phyloP scores from a whole-genome alignment of 2,113 vertebrate genomes.

The Mesoclemmys tuberculata region DNA sequence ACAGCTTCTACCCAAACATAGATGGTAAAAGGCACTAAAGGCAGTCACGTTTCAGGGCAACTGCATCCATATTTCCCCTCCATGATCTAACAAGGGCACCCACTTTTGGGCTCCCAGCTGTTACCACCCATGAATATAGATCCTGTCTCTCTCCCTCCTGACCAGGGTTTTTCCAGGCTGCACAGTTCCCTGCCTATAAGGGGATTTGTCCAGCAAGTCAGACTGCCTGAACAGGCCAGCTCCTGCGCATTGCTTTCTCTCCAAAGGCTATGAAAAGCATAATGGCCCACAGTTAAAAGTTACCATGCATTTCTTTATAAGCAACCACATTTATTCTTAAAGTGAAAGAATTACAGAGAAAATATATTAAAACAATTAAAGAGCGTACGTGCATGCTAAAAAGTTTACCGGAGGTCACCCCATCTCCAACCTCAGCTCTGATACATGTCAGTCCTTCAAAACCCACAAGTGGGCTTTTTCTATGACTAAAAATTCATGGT shows the following conservation, averaged over 20 bases:
- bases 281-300: background rate
- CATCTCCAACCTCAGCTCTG: background rate
- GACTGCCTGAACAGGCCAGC: background rate
- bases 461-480: background rate
- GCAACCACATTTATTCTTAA: background rate
- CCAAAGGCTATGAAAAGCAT: background rate
- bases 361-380: background rate
- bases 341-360: background rate
- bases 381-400: background rate
- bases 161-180: background rate
- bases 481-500: background rate
- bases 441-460: background rate
- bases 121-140: background rate
- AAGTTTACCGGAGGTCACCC: background rate
- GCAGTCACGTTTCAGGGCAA: too few species aligned
- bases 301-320: background rate
- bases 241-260: background rate
- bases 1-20: too few species aligned
- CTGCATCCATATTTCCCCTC: too few species aligned
- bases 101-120: background rate
- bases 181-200: background rate
- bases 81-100: too few species aligned
- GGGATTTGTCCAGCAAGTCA: background rate
- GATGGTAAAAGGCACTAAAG: too few species aligned
- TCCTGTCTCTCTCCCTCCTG: background rate